A percentile compares a stretch with the other conserved stretches of the same genome.
These are phyloP conservation scores for Scolopax bukidnonensis DNA, from an alignment of 2,797 vertebrate species.

Conservation along the genomic window DNA sequence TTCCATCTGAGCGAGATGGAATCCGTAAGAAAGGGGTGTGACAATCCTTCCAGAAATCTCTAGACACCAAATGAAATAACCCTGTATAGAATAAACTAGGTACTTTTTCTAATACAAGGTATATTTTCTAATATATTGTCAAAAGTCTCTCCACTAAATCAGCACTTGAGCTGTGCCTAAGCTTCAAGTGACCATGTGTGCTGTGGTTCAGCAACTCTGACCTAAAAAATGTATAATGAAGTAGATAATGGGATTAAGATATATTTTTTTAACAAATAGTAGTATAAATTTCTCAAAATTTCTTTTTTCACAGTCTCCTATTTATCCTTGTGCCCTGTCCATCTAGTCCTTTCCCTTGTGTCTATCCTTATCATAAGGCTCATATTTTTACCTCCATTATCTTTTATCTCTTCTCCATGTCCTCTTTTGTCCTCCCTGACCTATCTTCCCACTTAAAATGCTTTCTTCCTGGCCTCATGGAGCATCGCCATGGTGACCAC, in stretches of 20 bases:
- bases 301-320: neutral
- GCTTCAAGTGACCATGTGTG: neutral
- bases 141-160: neutral
- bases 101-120: neutral
- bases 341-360: neutral
- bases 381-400: neutral
- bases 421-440: conserved; percentile 16
- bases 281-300: neutral
- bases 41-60: neutral
- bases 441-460: conserved; percentile 2
- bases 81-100: neutral
- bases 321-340: neutral
- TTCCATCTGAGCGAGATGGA: neutral
- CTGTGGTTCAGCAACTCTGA: neutral
- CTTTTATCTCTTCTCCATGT: neutral
- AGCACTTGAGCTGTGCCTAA: neutral
- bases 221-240: neutral
- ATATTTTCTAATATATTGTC: neutral
- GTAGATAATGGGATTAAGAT: neutral
- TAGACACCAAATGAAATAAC: neutral
- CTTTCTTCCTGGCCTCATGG: conserved; percentile 48
- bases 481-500: conserved; percentile 64
- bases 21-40: neutral
- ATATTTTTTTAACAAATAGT: neutral
- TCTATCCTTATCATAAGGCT: neutral